phyloP scores from a whole-genome alignment of 2,888 invertebrate species.

The Synergus itoensis region DNA sequence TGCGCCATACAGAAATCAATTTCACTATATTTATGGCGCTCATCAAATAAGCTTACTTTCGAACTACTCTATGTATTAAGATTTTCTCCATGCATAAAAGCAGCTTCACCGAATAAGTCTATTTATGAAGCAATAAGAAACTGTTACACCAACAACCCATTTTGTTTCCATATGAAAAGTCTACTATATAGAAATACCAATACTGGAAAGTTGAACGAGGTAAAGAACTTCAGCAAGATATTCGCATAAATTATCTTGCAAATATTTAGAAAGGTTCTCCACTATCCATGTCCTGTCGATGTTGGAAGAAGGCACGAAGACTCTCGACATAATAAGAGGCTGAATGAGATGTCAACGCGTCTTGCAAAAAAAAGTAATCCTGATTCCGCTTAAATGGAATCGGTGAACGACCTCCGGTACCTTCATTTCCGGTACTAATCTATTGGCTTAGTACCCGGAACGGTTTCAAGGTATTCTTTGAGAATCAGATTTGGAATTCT shows the following conservation, averaged over 20 bases:
- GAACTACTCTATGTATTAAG: background rate
- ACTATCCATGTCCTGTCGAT: slow-evolving; percentile 17
- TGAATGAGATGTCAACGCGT: slow-evolving; percentile 29
- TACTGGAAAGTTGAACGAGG: slow-evolving; percentile 18
- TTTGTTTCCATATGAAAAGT: slow-evolving; percentile 34
- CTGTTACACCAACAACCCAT: slow-evolving; percentile 22
- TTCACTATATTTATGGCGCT: slow-evolving; percentile 6
- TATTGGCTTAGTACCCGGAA: background rate
- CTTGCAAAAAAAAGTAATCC: background rate
- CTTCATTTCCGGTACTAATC: background rate
- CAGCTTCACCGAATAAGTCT: slow-evolving; percentile 6
- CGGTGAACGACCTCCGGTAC: slow-evolving; percentile 6
- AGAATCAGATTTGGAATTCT: background rate
- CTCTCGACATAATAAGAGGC: slow-evolving; percentile 38
- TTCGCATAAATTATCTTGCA: slow-evolving; percentile 40
- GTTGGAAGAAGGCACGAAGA: slow-evolving; percentile 31
- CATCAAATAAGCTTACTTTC: slow-evolving; percentile 6
- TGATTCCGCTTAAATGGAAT: background rate
- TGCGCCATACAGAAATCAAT: background rate
- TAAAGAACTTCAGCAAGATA: slow-evolving; percentile 23
- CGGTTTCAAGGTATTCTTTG: background rate
- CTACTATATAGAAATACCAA: slow-evolving; percentile 24
- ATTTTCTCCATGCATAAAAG: slow-evolving; percentile 20
- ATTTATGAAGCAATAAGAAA: slow-evolving; percentile 34
- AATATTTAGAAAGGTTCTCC: slow-evolving; percentile 38